A percentile compares a stretch with the other conserved stretches of the same genome.
These are phyloP conservation scores for Halcyon malimbica DNA, from an alignment of 2,113 vertebrate genomes.

Conservation along the genomic window DNA sequence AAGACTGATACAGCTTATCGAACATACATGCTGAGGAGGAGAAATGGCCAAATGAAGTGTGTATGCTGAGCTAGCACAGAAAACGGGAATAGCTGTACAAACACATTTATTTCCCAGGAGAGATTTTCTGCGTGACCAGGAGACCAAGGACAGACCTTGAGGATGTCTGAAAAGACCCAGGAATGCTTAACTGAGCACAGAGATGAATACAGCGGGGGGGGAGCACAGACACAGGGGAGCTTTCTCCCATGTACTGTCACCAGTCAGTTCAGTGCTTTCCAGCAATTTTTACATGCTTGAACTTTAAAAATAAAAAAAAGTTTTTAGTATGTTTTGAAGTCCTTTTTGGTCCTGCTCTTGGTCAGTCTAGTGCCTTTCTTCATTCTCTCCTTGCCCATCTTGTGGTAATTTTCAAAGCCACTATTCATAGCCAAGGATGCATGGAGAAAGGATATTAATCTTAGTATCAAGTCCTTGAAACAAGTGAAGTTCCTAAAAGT, in stretches of 20 bases:
- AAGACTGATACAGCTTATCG: not conserved
- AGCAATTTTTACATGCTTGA: not conserved
- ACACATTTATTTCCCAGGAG: constrained; percentile 25
- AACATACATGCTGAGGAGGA: not conserved
- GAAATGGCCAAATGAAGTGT: not conserved
- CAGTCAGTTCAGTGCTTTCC: not conserved
- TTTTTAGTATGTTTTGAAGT: not conserved
- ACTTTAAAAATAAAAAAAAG: too few species aligned
- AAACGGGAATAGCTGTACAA: not conserved
- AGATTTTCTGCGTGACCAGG: not conserved
- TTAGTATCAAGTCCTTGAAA: not conserved
- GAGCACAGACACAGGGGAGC: not conserved
- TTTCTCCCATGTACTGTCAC: not conserved
- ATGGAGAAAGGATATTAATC: not conserved
- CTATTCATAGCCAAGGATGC: fast-evolving
- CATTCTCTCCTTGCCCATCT: not conserved
- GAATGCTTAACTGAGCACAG: not conserved
- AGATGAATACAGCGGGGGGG: not conserved
- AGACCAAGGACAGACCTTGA: constrained; percentile 32
- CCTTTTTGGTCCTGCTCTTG: not conserved
- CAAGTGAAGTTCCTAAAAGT: not conserved
- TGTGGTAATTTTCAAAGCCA: not conserved
- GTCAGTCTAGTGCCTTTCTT: not conserved
- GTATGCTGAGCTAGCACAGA: constrained; percentile 8
- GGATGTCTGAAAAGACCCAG: not conserved